A percentile compares a stretch with the other conserved stretches of the same genome.
phyloP scores from a whole-genome alignment of 1,140 invertebrate genomes.

The Brachionus paranguensis region DNA sequence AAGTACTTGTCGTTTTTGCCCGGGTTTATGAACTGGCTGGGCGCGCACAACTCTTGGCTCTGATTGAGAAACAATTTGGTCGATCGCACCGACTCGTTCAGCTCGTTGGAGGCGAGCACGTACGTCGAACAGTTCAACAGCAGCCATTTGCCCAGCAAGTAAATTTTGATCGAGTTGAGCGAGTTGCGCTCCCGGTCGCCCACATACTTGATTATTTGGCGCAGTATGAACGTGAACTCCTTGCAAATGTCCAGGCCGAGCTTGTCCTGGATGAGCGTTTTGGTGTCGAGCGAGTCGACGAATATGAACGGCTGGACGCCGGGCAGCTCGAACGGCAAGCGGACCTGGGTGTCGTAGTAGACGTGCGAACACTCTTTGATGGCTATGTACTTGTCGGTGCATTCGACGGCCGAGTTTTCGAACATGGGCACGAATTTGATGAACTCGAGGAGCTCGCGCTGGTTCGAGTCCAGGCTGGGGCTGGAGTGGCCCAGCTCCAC shows the following conservation, averaged over 20 bases:
- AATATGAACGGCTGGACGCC: constrained; percentile 3
- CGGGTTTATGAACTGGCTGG: constrained; percentile 33
- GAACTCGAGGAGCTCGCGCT: background rate
- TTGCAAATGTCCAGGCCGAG: background rate
- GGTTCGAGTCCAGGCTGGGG: background rate
- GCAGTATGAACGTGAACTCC: background rate
- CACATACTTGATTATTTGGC: background rate
- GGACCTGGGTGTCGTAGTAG: constrained; percentile 28
- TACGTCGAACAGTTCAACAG: constrained; percentile 11
- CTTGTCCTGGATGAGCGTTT: background rate
- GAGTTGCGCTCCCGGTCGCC: background rate
- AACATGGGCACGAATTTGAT: constrained; percentile 37
- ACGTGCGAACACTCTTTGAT: background rate
- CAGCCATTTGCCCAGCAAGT: constrained; percentile 26
- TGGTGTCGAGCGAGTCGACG: background rate
- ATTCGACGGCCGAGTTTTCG: constrained; percentile 23
- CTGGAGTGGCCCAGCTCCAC: background rate
- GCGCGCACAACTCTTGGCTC: constrained; percentile 9
- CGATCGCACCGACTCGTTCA: background rate
- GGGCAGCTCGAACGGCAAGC: constrained; percentile 13
- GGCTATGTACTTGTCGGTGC: background rate
- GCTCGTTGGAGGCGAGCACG: background rate
- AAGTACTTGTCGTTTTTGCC: constrained; percentile 14
- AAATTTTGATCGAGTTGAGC: constrained; percentile 1
- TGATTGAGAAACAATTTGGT: constrained; percentile 18